A percentile compares a stretch with the other conserved stretches of the same genome.
phyloP scores from a whole-genome alignment of 2,888 invertebrate genomes.

The Baronia brevicornis region DNA sequence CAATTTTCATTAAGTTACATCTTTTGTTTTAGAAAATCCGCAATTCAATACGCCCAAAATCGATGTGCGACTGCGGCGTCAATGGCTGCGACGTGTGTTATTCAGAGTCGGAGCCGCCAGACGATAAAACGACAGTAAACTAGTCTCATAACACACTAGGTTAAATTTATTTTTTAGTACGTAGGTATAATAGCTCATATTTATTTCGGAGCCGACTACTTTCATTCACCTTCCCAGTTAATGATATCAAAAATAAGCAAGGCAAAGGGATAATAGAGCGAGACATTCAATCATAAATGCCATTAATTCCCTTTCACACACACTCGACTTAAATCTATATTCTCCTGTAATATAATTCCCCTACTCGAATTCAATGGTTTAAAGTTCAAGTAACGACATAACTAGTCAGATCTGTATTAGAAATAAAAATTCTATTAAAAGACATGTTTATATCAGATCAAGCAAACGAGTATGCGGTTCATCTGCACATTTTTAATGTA shows the following conservation, averaged over 20 bases:
- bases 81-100: constrained; percentile 82
- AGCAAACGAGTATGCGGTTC: too few species aligned
- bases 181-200: constrained; percentile 12
- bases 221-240: constrained; percentile 28
- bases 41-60: constrained; percentile 82
- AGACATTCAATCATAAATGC: constrained; percentile 46
- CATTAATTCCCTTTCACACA: constrained; percentile 43
- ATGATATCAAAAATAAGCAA: constrained; percentile 51
- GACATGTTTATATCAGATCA: too few species aligned
- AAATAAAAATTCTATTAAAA: constrained; percentile 2
- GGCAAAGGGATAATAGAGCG: constrained; percentile 41
- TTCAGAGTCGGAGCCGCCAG: constrained; percentile 60
- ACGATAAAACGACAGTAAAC: constrained; percentile 60
- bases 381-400: constrained; percentile 23
- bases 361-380: constrained; percentile 29
- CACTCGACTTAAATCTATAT: constrained; percentile 48
- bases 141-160: constrained; percentile 33
- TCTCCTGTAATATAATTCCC: constrained; percentile 27
- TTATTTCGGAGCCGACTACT: constrained; percentile 21
- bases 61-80: constrained; percentile 84
- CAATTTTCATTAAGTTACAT: not conserved
- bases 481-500: too few species aligned
- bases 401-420: constrained; percentile 16
- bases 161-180: constrained; percentile 13
- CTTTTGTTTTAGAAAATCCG: constrained; percentile 81